Evolutionary conservation across 1,140 invertebrate genomes (phyloP).

Genomic region (Druon quercuslanigerum): DNA sequence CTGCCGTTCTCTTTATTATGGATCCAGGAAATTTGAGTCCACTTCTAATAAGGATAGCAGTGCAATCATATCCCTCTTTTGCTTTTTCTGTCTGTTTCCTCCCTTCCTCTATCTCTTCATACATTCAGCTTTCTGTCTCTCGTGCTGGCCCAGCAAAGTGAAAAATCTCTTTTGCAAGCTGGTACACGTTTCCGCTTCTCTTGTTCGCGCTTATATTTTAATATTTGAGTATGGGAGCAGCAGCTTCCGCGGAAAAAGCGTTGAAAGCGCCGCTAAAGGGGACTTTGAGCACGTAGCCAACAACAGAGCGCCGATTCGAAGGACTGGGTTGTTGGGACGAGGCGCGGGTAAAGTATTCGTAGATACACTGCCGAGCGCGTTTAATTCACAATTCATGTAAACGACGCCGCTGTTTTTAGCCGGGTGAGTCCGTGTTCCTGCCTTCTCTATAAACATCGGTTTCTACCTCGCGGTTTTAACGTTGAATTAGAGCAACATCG

Average conservation of each 20-base stretch:
- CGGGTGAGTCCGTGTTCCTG: constrained; percentile 26
- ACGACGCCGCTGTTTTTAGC: constrained; percentile 37
- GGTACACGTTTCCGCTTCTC: constrained; percentile 60
- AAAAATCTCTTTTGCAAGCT: constrained; percentile 70
- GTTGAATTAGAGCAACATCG: constrained; percentile 17
- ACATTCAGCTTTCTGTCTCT: constrained; percentile 20
- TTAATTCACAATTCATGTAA: constrained; percentile 61
- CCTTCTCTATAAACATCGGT: constrained; percentile 19
- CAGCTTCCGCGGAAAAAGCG: constrained; percentile 51
- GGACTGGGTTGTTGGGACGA: constrained; percentile 3
- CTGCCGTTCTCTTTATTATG: constrained; percentile 8
- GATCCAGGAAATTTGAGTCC: background rate
- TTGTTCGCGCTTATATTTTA: constrained; percentile 63
- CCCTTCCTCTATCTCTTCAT: background rate
- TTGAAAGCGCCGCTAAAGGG: constrained; percentile 64
- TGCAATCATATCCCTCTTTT: constrained; percentile 7
- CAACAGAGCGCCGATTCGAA: constrained; percentile 17
- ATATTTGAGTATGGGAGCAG: constrained; percentile 58
- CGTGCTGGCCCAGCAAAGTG: constrained; percentile 52
- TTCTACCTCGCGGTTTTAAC: constrained; percentile 17
- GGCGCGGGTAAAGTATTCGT: constrained; percentile 20
- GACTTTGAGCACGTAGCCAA: constrained; percentile 49
- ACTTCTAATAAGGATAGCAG: background rate
- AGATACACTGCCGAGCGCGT: constrained; percentile 35
- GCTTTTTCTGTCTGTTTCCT: constrained; percentile 24